Percentiles rank a stretch among this genome's conserved stretches.
phyloP scores from a whole-genome alignment of 2,797 vertebrate genomes.

The Helarctos malayanus region DNA sequence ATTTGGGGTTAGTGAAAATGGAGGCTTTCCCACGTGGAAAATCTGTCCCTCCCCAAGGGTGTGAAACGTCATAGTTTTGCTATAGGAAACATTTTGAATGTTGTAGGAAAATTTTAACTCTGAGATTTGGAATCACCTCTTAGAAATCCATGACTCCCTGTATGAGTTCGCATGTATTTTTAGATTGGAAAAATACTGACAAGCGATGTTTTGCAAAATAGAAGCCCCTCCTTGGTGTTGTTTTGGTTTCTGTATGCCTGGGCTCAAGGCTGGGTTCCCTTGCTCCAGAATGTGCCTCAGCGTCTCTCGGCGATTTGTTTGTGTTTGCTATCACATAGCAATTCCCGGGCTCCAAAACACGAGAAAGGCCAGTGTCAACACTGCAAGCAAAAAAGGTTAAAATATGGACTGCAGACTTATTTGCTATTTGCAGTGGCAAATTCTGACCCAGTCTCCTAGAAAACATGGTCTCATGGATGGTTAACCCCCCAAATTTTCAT shows the following conservation, averaged over 20 bases:
- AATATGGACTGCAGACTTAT: background rate
- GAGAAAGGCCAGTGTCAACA: conserved; percentile 38
- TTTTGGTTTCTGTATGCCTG: background rate
- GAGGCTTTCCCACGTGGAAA: background rate
- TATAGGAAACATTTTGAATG: background rate
- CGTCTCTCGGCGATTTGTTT: conserved; percentile 13
- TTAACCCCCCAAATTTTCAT: background rate
- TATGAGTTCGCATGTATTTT: background rate
- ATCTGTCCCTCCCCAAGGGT: background rate
- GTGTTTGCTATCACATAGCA: conserved; percentile 43
- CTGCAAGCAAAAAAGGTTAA: background rate
- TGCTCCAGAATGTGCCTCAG: background rate
- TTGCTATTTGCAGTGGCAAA: conserved; percentile 49
- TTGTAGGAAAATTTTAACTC: conserved; percentile 48
- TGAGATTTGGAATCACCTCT: background rate
- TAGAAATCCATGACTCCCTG: conserved; percentile 5
- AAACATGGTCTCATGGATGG: conserved; percentile 9
- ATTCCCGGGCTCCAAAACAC: conserved; percentile 57
- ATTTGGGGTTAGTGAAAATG: background rate
- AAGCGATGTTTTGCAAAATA: background rate
- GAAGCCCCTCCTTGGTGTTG: background rate
- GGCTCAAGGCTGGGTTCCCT: background rate
- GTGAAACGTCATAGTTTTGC: background rate
- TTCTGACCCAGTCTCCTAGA: background rate
- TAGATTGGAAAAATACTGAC: conserved; percentile 38